Evolutionary conservation across 2,113 vertebrate genomes (phyloP).

Genomic region (Dolichotis patagonum): DNA sequence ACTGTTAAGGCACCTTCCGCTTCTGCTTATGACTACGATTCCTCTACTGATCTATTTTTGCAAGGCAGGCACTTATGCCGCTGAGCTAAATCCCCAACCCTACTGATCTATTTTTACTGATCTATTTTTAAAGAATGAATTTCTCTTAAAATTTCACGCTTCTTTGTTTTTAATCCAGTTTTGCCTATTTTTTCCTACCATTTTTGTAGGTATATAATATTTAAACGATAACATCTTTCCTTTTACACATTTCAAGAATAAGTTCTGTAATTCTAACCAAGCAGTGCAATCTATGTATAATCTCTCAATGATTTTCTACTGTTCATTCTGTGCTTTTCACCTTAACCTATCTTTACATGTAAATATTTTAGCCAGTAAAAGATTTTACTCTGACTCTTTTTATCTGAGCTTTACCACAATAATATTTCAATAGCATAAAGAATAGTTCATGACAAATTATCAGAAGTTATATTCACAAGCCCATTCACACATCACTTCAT

Average conservation of each 20-base stretch:
- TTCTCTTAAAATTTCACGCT: background rate
- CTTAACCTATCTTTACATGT: background rate
- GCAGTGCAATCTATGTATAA: background rate
- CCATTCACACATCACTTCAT: background rate
- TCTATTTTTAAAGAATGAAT: background rate
- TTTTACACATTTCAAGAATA: background rate
- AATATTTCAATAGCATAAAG: background rate
- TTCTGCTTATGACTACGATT: background rate
- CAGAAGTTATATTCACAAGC: background rate
- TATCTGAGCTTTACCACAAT: background rate
- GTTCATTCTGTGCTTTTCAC: background rate
- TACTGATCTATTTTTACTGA: too few species aligned
- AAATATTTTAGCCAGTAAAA: background rate
- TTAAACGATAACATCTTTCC: background rate
- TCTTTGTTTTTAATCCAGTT: background rate
- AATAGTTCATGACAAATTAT: background rate
- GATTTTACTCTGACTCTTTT: background rate
- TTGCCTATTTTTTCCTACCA: background rate
- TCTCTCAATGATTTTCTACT: background rate
- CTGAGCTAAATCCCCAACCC: too few species aligned
- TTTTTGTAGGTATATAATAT: background rate
- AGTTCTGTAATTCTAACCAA: background rate
- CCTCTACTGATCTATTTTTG: background rate
- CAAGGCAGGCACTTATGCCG: too few species aligned
- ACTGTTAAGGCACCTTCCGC: background rate